Evolutionary conservation across 2,888 invertebrate genomes (phyloP).

Genomic region (Syrista parreyssii): DNA sequence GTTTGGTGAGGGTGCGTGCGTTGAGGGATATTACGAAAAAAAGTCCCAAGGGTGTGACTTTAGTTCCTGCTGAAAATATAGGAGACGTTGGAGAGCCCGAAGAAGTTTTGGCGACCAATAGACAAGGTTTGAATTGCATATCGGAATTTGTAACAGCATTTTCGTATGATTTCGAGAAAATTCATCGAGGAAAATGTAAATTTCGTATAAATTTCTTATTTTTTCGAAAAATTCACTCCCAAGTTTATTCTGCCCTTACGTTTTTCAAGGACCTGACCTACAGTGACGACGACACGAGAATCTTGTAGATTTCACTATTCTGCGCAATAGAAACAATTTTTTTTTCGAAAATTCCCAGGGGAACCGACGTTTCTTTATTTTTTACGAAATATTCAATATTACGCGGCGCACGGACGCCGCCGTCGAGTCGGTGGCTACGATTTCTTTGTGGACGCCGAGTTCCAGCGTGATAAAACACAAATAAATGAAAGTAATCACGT

Average conservation of each 20-base stretch:
- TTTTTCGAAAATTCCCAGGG: not conserved
- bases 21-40: not conserved
- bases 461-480: not conserved
- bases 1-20: not conserved
- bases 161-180: not conserved
- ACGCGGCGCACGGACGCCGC: constrained; percentile 1
- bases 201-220: not conserved
- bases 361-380: constrained; percentile 6
- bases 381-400: constrained; percentile 14
- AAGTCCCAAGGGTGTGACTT: not conserved
- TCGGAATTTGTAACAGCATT: not conserved
- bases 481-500: not conserved
- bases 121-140: not conserved
- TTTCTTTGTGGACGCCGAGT: not conserved
- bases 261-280: not conserved
- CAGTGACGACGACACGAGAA: not conserved
- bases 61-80: not conserved
- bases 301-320: not conserved
- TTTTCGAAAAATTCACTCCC: not conserved
- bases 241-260: not conserved
- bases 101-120: not conserved
- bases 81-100: not conserved
- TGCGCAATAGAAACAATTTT: not conserved
- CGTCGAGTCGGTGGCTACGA: not conserved
- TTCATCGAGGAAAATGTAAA: not conserved